phyloP scores from a whole-genome alignment of 2,888 invertebrate species.

The Scaptodrosophila latifasciaeformis region DNA sequence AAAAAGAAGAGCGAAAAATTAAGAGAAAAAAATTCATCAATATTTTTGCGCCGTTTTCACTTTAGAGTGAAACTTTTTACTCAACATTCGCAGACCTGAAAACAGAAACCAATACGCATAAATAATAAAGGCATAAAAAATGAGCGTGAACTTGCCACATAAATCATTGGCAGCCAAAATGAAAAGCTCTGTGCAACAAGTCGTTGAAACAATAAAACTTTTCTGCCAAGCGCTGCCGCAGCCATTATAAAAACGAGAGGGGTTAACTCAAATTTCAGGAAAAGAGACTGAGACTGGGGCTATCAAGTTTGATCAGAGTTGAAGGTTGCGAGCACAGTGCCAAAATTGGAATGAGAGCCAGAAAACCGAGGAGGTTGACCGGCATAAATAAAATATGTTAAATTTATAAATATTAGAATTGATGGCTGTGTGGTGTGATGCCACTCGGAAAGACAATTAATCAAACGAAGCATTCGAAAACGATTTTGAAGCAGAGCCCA shows the following conservation, averaged over 20 bases:
- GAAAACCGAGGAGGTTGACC: conserved; percentile 8
- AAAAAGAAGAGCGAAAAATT: background rate
- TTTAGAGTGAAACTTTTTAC: too few relatives aligned
- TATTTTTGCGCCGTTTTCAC: too few relatives aligned
- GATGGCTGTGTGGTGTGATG: conserved; percentile 33
- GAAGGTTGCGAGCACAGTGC: background rate
- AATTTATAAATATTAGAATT: conserved; percentile 61
- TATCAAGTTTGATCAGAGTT: too few relatives aligned
- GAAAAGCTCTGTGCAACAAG: conserved; percentile 64
- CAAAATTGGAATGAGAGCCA: too few relatives aligned
- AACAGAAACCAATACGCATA: conserved; percentile 37
- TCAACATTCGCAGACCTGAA: background rate
- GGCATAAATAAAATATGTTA: conserved; percentile 42
- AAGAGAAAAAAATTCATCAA: background rate
- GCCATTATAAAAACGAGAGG: too few relatives aligned
- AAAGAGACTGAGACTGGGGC: too few relatives aligned
- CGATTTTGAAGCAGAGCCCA: too few relatives aligned
- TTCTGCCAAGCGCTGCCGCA: too few relatives aligned
- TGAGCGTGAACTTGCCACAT: conserved; percentile 47
- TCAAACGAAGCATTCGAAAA: too few relatives aligned
- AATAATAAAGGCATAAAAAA: conserved; percentile 38
- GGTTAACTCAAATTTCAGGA: too few relatives aligned
- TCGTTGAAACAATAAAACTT: conserved; percentile 60
- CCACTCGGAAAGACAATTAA: too few relatives aligned
- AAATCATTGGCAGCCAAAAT: conserved; percentile 59